Percentiles rank a stretch among this genome's conserved stretches.
phyloP scores from a whole-genome alignment of 2,888 invertebrate species.

The Heliconius sara region DNA sequence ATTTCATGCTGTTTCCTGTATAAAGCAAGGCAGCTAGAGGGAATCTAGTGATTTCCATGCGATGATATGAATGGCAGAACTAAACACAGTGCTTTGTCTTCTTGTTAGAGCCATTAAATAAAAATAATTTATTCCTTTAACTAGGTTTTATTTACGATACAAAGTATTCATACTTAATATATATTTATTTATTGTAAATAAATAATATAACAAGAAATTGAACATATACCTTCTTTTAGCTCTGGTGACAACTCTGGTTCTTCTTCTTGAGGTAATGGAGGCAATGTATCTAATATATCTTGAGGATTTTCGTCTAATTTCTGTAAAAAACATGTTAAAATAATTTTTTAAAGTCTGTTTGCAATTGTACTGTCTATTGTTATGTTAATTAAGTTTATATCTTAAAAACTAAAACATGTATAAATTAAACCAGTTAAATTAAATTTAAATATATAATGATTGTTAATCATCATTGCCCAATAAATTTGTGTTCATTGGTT shows the following conservation, averaged over 20 bases:
- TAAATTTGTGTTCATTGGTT: not conserved
- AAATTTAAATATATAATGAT: slow-evolving; percentile 5
- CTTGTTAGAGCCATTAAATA: not conserved
- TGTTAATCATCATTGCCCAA: not conserved
- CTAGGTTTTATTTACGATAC: too few relatives aligned
- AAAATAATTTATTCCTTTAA: not conserved
- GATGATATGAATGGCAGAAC: too few relatives aligned
- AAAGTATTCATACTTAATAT: not conserved
- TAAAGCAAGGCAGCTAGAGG: not conserved
- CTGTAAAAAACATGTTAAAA: slow-evolving; percentile 51
- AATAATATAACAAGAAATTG: not conserved
- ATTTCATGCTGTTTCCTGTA: not conserved
- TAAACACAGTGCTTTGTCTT: too few relatives aligned
- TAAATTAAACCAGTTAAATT: not conserved
- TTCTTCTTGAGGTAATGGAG: slow-evolving; percentile 72
- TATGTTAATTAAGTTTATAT: not conserved
- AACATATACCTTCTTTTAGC: slow-evolving; percentile 85
- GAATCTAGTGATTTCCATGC: not conserved
- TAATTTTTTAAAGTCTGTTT: not conserved
- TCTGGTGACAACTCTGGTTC: slow-evolving; percentile 84
- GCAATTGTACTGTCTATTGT: not conserved
- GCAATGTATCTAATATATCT: slow-evolving; percentile 80
- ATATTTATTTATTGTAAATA: not conserved
- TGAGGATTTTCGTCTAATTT: slow-evolving; percentile 71
- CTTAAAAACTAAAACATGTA: not conserved